A percentile compares a stretch with the other conserved stretches of the same genome.
These are phyloP conservation scores for Phylloscopus whistleri DNA, from an alignment of 2,113 vertebrate genomes.

Conservation along the genomic window DNA sequence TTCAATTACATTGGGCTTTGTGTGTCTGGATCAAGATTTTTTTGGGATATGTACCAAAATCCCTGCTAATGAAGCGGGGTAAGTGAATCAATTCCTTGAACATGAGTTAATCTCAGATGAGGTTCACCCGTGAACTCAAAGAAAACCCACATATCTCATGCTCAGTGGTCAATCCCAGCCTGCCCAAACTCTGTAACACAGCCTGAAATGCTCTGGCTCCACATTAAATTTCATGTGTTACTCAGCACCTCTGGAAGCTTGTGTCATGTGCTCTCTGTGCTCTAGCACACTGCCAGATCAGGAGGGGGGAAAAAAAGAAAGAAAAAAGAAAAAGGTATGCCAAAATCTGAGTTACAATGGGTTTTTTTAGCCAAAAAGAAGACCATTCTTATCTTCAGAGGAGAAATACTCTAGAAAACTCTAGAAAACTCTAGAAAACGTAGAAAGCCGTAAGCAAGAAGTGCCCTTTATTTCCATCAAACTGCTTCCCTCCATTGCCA, in stretches of 20 bases:
- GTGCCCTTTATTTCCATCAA: not conserved
- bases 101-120: not conserved
- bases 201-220: not conserved
- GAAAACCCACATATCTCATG: not conserved
- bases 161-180: not conserved
- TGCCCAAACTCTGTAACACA: not conserved
- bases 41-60: not conserved
- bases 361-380: not conserved
- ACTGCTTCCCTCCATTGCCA: not conserved
- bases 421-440: not conserved
- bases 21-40: not conserved
- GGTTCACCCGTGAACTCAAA: not conserved
- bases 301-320: rapidly evolving
- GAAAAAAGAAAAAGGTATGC: rapidly evolving
- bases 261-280: not conserved
- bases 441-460: not conserved
- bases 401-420: not conserved
- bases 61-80: not conserved
- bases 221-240: not conserved
- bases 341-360: not conserved
- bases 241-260: not conserved
- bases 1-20: not conserved
- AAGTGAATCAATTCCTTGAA: not conserved
- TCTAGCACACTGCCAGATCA: not conserved
- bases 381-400: not conserved